A percentile compares a stretch with the other conserved stretches of the same genome.
These are phyloP conservation scores for Cephus nigrinus DNA, from an alignment of 2,888 invertebrate species.

Conservation along the genomic window DNA sequence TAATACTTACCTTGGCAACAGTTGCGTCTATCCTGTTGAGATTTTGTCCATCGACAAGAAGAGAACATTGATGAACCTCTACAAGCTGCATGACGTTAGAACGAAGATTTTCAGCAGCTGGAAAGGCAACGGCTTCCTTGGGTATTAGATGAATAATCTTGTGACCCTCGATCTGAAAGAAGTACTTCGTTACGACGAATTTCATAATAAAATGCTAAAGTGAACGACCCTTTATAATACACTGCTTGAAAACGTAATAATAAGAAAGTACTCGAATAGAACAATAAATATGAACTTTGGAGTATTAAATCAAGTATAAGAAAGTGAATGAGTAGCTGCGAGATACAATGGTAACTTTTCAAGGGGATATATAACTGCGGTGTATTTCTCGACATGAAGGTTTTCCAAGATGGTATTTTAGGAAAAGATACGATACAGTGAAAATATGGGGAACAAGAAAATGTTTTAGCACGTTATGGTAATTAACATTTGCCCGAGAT, in stretches of 20 bases:
- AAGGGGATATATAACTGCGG: not conserved
- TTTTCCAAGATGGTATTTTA: not conserved
- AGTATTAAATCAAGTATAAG: too few species aligned
- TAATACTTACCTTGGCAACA: conserved; percentile 69
- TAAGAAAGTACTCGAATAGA: too few species aligned
- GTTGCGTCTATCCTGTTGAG: conserved; percentile 73
- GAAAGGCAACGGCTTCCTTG: conserved; percentile 79
- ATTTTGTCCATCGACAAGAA: conserved; percentile 69
- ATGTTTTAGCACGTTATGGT: not conserved
- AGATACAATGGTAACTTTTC: not conserved
- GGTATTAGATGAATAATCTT: conserved; percentile 74
- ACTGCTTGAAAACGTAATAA: not conserved
- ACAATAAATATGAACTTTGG: too few species aligned
- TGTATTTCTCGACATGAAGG: not conserved
- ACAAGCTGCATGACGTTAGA: conserved; percentile 63
- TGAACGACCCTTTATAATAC: not conserved
- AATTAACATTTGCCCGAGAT: too few species aligned
- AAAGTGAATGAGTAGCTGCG: too few species aligned
- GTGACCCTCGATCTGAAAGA: conserved; percentile 56
- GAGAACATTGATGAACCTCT: conserved; percentile 40
- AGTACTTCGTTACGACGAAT: not conserved
- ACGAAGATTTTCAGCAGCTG: conserved; percentile 82
- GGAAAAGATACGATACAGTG: not conserved
- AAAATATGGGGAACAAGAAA: not conserved
- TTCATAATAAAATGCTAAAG: not conserved